Conservation (phyloP, 2,888 invertebrate species). For the Danaus chrysippus region DNA sequence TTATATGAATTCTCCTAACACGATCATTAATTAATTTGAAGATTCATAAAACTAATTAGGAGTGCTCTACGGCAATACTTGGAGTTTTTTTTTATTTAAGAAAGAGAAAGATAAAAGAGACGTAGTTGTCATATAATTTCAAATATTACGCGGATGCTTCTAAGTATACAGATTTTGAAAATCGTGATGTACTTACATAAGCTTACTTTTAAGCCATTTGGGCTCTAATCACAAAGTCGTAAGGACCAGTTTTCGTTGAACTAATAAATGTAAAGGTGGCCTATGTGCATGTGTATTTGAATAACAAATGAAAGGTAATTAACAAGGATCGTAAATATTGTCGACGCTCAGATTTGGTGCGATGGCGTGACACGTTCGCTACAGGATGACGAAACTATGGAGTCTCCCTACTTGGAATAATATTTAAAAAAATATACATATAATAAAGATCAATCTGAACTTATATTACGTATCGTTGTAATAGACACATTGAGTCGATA, state of each 20-base stretch:
- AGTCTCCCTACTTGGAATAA: slow-evolving; percentile 21
- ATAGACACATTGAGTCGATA: too few species aligned
- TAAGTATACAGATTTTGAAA: neutral
- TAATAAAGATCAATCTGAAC: neutral
- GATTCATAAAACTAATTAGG: too few species aligned
- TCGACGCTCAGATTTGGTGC: slow-evolving; percentile 38
- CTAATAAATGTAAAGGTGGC: slow-evolving; percentile 3
- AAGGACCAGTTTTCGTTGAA: slow-evolving; percentile 9
- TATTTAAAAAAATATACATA: slow-evolving; percentile 1
- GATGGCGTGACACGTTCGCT: slow-evolving; percentile 34
- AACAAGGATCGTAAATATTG: slow-evolving; percentile 43
- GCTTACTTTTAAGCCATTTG: slow-evolving; percentile 3
- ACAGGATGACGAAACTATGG: slow-evolving; percentile 28
- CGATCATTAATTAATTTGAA: too few species aligned
- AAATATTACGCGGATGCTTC: neutral
- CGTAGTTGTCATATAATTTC: neutral
- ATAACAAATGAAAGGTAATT: slow-evolving; percentile 46
- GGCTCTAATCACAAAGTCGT: neutral
- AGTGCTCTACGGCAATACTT: too few species aligned
- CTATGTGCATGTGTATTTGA: slow-evolving; percentile 33
- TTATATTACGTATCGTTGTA: too few species aligned
- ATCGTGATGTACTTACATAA: neutral
- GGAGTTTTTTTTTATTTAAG: too few species aligned
- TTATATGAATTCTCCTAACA: too few species aligned
- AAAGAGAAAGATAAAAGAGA: neutral